Base-by-base conservation (phyloP, 2,797 vertebrate species). In the Sandelia bainsii region DNA sequence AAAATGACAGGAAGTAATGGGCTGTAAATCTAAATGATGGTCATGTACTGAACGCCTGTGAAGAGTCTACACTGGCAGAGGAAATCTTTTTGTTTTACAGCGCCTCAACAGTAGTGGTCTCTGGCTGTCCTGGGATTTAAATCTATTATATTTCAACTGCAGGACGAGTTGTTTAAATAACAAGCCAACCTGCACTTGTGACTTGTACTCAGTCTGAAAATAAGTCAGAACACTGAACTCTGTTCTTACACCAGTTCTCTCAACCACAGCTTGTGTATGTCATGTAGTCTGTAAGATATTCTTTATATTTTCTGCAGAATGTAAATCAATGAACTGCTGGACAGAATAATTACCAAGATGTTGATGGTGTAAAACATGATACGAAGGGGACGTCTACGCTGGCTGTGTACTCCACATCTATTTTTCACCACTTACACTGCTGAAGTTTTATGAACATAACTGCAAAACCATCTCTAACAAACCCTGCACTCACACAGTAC, bases 11-110 rank as follows among this genome's bases (percentile, higher is more conserved):
- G 80, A 85, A 62, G 60, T 72, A 62, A 81, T 69, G 63, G 53
- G 67, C 73, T 68, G 66, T 89, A 80, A 89, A 78, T 87, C 57
- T 67, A 67, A 62, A 53, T 29, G 64, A 79, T 68, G 49, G 50
- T 22, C 7, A 6, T 32, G 29, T 32, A 5, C 69, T 3, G 54
- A 40, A 39, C 40, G 58, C 48, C 76, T 76, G 58, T 63, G 23
- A 32, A 72, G 14, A 69, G 56, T 64, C 20, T 17, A 52, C 56
- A 20, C 23, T 45, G 67, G 40, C 37, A 70, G 59, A 63, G 74
- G 62, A 82, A 75, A 67, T 62, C 22, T 51, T 82, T 44, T 5
- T 5, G 34, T 49, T 80, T 70, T 56, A 80, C 1, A 8, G 51
- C 61, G 48, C 17, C 39, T 78, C 72, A 16, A 61, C 76, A 69